Base-by-base conservation (phyloP, 2,797 vertebrate genomes). In the Bufotes viridis region DNA sequence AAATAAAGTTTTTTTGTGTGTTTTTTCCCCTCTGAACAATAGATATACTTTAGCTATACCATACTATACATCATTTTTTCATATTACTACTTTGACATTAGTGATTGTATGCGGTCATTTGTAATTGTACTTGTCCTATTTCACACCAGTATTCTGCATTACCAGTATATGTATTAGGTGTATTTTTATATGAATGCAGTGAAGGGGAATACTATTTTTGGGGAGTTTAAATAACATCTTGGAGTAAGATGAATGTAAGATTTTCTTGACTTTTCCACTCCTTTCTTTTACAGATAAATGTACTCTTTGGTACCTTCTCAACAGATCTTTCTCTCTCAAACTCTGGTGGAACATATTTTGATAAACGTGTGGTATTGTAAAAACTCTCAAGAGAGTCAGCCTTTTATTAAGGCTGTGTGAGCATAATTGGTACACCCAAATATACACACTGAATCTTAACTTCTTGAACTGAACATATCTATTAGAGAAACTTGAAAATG, bases 391-490 rank as follows among this genome's bases (percentile, higher is more conserved):
- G 72, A 49, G 72, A 75, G 72, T 51, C 42, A 75, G 20, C 10
- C 72, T 75, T 75, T 75, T 11, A 75, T 75, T 75, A 53, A 75
- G 72, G 72, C 72, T 75, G 42, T 75, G 72, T n/a, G 42, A 51
- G 12, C 18, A 75, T 75, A 51, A 10, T 34, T n/a, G 72, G 20
- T 75, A 75, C 42, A n/a, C 72, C 72, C 20, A 75, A 20, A 51
- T 51, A 20, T 75, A 49, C 42, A 75, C 72, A 2, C 17, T 7
- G 20, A 49, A 42, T 22, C 42, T 51, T 9, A n/a, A 42, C 42
- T 51, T 53, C 20, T 51, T 53, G 20, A 75, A n/a, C 42, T 75
- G 20, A 51, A 75, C 4, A 75, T 75, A 1, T 51, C 72, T 75
- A 13, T 51, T 53, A 51, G 42, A 75, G 20, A 75, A 13, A 51